A percentile compares a stretch with the other conserved stretches of the same genome.
Conservation (phyloP, 2,888 invertebrate genomes). For the Chrysomela aeneicollis region DNA sequence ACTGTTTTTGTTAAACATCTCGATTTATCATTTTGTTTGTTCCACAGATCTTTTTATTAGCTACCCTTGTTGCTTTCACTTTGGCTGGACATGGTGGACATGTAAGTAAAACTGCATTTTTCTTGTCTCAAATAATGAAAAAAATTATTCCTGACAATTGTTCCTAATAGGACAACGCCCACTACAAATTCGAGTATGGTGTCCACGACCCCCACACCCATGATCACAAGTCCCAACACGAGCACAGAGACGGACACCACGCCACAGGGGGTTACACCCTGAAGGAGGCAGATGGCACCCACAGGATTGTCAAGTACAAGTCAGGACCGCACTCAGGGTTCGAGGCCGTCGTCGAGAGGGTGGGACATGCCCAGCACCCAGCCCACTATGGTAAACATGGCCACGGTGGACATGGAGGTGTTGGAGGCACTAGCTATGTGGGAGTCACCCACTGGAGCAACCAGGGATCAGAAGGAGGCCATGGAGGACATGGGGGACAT, state of each 20-base stretch:
- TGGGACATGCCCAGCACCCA: constrained; percentile 48
- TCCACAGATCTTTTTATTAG: background rate
- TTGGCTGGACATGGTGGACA: background rate
- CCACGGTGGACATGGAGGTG: constrained; percentile 35
- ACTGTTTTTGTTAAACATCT: background rate
- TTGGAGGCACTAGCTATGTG: constrained; percentile 48
- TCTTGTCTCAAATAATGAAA: background rate
- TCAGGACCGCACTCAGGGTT: constrained; percentile 42
- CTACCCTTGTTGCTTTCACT: background rate
- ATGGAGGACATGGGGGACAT: background rate
- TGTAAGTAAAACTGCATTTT: background rate
- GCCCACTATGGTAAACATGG: constrained; percentile 44
- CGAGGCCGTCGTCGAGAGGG: constrained; percentile 46
- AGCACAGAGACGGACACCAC: constrained; percentile 56
- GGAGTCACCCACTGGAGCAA: constrained; percentile 46
- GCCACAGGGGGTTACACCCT: constrained; percentile 57
- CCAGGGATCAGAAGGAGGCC: constrained; percentile 22
- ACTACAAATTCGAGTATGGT: constrained; percentile 58
- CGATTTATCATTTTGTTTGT: background rate
- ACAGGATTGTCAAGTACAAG: constrained; percentile 56
- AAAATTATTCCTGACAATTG: too few species aligned
- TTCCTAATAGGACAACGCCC: constrained; percentile 35
- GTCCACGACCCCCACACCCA: constrained; percentile 58
- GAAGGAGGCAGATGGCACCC: constrained; percentile 58
- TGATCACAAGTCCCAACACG: constrained; percentile 57